These are phyloP conservation scores for Podiceps cristatus DNA, from an alignment of 2,113 vertebrate genomes.

Conservation along the genomic window DNA sequence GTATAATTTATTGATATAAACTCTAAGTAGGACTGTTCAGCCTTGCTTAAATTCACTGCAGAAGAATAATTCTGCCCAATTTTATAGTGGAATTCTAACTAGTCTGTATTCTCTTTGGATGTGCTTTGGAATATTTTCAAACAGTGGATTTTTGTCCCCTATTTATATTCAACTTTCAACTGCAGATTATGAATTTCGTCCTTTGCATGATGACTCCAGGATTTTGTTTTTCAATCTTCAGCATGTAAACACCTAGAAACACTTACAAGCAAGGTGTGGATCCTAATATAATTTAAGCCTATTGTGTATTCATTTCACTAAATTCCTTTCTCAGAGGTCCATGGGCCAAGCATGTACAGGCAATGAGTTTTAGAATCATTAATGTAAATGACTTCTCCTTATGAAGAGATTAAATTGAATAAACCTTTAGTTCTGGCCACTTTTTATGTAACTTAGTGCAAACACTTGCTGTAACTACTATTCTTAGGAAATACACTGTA, in stretches of 20 bases:
- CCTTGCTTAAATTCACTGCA: background rate
- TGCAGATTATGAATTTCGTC: background rate
- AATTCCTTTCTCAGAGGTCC: background rate
- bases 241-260: background rate
- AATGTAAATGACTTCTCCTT: background rate
- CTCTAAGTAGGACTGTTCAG: background rate
- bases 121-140: background rate
- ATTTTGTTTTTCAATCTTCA: background rate
- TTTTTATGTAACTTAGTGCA: background rate
- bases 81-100: background rate
- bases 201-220: background rate
- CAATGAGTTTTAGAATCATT: background rate
- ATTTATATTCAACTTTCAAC: background rate
- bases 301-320: background rate
- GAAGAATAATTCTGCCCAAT: background rate
- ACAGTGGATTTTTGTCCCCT: background rate
- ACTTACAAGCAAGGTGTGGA: background rate
- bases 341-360: background rate
- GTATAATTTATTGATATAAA: conserved; percentile 1
- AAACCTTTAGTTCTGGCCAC: background rate
- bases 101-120: background rate
- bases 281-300: background rate
- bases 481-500: background rate
- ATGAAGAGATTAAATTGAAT: background rate
- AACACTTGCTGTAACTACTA: background rate